Base-by-base conservation (phyloP, 2,797 vertebrate species). In the Acanthis flammea region DNA sequence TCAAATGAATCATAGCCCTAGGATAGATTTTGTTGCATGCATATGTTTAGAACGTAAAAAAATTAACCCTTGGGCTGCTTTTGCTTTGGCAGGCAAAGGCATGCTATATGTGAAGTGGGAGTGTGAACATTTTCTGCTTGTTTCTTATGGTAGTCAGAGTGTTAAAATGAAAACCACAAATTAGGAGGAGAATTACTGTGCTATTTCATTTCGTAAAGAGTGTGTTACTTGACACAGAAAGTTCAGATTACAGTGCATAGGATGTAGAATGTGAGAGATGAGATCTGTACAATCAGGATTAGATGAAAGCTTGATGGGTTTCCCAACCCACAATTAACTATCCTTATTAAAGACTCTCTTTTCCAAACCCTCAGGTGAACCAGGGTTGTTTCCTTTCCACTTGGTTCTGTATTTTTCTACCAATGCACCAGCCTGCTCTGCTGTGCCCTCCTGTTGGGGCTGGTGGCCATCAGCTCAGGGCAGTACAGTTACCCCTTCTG, bases 151-250 rank as follows among this genome's bases (percentile, higher is more conserved):
- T 65, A 93, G 78, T 72, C 81, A 88, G 51, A 83, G 81, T 78
- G 86, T 90, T 96, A 94, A 97, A 93, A 74, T 39, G 35, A 91
- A 94, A 95, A 80, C 57, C 68, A 66, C 93, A 72, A 92, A 75
- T 80, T 90, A 93, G 75, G 50, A 94, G 35, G 53, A 93, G 89
- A 87, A 93, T 92, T 92, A 79, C 77, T 55, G 19, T 60, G n/a
- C 25, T 91, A 77, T 74, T 95, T 93, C 19, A 74, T 88, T 95
- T 88, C 4, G 1, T 74, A 65, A 94, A 91, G 65, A 92, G 58
- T 74, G 72, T 37, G 14, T 77, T 92, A 77, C 17, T 62, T 88
- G 86, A 91, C 31, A 68, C 35, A 86, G 57, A 81, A 92, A 93
- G 61, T 87, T 87, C 77, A 68, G 57, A 68, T 44, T 71, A n/a